phyloP scores from a whole-genome alignment of 2,888 invertebrate genomes.

The Hyposoter didymator region DNA sequence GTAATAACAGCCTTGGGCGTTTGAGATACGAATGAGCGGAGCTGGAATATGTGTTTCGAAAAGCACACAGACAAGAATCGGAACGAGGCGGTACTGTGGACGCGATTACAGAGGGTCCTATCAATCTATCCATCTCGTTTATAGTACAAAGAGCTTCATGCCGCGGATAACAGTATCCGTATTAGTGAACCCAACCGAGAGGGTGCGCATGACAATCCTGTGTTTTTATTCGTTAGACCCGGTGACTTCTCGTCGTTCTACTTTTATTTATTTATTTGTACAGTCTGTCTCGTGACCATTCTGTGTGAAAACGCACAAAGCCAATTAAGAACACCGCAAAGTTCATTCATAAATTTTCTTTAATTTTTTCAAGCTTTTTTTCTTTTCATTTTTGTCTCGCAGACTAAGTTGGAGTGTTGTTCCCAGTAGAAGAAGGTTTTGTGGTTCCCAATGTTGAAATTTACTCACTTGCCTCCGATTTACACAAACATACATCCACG shows the following conservation, averaged over 20 bases:
- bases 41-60: constrained; percentile 32
- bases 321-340: not conserved
- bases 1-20: constrained; percentile 34
- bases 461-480: not conserved
- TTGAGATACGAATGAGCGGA: not conserved
- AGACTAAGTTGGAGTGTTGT: not conserved
- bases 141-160: constrained; percentile 54
- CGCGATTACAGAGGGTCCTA: constrained; percentile 57
- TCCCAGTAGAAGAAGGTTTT: not conserved
- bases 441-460: not conserved
- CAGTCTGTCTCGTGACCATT: not conserved
- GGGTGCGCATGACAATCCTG: not conserved
- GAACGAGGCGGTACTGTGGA: constrained; percentile 19
- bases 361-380: not conserved
- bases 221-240: not conserved
- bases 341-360: not conserved
- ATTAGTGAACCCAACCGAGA: not conserved
- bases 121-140: constrained; percentile 63
- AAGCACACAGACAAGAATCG: constrained; percentile 41
- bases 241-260: not conserved
- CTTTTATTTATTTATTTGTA: not conserved
- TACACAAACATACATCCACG: not conserved
- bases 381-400: not conserved
- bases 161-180: constrained; percentile 2
- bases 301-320: not conserved